These are phyloP conservation scores for Ptyas mucosa DNA, from an alignment of 2,113 vertebrate genomes.

Conservation along the genomic window DNA sequence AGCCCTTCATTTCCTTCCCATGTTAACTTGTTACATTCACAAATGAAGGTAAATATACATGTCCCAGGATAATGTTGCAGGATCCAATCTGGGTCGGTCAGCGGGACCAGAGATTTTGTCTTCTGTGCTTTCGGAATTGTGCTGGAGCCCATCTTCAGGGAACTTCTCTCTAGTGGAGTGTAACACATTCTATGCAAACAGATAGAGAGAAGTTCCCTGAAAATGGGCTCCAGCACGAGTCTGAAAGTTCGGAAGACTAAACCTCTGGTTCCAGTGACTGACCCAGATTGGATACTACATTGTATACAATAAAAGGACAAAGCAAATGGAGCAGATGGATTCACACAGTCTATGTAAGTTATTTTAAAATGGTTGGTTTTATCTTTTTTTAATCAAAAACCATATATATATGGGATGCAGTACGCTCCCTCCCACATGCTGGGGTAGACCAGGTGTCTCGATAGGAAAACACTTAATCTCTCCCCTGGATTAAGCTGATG, in stretches of 20 bases:
- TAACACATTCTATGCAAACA: background rate
- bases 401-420: no score
- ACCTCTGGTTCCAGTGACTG: background rate
- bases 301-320: background rate
- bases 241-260: background rate
- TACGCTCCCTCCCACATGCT: no score
- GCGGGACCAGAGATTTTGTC: background rate
- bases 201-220: background rate
- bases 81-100: background rate
- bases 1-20: background rate
- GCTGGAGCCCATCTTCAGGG: background rate
- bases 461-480: no score
- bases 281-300: background rate
- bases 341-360: background rate
- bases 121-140: accelerated
- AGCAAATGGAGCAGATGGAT: background rate
- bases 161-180: background rate
- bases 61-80: background rate
- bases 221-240: background rate
- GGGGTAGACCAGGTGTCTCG: no score
- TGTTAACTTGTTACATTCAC: background rate
- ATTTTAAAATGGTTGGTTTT: background rate
- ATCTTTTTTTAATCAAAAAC: background rate
- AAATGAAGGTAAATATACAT: background rate
- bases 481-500: no score